Conservation (phyloP, 2,888 invertebrate genomes). For the Pedicia rivosa region DNA sequence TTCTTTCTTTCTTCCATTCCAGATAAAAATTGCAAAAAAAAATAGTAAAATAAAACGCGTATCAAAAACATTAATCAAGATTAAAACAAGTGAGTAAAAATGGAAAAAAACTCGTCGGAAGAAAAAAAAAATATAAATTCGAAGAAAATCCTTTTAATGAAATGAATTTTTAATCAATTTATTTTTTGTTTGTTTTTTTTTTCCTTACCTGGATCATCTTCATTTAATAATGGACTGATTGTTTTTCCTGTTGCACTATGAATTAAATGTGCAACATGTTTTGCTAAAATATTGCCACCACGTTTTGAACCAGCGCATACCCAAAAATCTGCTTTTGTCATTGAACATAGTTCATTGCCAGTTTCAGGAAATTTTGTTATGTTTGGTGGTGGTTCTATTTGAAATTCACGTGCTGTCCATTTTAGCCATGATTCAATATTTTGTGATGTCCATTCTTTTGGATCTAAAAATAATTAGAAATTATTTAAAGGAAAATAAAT, state of each 20-base stretch:
- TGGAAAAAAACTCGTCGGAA: no score
- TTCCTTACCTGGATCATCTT: slow-evolving; percentile 32
- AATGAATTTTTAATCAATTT: no score
- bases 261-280: slow-evolving; percentile 42
- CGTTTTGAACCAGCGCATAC: slow-evolving; percentile 32
- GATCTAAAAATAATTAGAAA: no score
- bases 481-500: no score
- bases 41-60: no score
- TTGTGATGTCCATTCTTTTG: slow-evolving; percentile 40
- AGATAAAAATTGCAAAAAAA: no score
- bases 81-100: no score
- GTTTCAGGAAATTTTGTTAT: slow-evolving; percentile 35
- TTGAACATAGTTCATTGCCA: slow-evolving; percentile 38
- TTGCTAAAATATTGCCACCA: slow-evolving; percentile 38
- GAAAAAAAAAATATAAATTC: no score
- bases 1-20: no score
- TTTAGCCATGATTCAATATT: slow-evolving; percentile 44
- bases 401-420: slow-evolving; percentile 43
- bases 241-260: slow-evolving; percentile 42
- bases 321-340: slow-evolving; percentile 46
- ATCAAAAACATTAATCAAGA: no score
- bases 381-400: slow-evolving; percentile 37
- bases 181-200: no score
- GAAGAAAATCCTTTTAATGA: no score
- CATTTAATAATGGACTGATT: slow-evolving; percentile 38